Conservation (phyloP, 2,888 invertebrate species). For the Ennomos erosarius region DNA sequence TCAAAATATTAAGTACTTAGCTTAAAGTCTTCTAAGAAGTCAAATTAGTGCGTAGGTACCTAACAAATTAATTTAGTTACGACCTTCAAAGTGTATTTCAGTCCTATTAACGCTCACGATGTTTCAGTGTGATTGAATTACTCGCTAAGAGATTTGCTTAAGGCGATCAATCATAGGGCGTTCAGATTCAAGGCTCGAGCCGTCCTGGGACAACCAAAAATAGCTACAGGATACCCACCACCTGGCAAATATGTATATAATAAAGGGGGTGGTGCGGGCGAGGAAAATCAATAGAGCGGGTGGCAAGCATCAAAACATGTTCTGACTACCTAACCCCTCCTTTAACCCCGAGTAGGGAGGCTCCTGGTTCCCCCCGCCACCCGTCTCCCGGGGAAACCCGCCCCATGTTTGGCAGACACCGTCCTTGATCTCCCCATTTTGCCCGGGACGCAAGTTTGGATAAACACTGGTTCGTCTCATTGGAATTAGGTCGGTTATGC, state of each 20-base stretch:
- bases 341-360: conserved; percentile 45
- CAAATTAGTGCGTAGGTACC: conserved; percentile 4
- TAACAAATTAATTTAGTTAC: conserved; percentile 26
- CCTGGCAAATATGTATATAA: conserved; percentile 70
- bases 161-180: conserved; percentile 72
- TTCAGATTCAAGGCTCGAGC: conserved; percentile 60
- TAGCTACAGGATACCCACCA: conserved; percentile 69
- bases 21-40: conserved; percentile 11
- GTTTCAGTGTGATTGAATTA: conserved; percentile 45
- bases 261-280: conserved; percentile 67
- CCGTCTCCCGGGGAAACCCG: conserved; percentile 82
- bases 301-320: conserved; percentile 82
- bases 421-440: conserved; percentile 82
- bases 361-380: conserved; percentile 42
- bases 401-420: conserved; percentile 84
- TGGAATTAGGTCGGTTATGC: conserved; percentile 81
- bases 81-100: conserved; percentile 41
- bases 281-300: conserved; percentile 84
- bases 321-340: conserved; percentile 51
- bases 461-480: conserved; percentile 80
- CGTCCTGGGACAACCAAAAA: conserved; percentile 74
- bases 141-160: conserved; percentile 52
- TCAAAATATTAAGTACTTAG: conserved; percentile 13
- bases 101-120: conserved; percentile 20
- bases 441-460: conserved; percentile 77